A percentile compares a stretch with the other conserved stretches of the same genome.
These are phyloP conservation scores for Corapipo altera DNA, from an alignment of 2,113 vertebrate species.

Conservation along the genomic window DNA sequence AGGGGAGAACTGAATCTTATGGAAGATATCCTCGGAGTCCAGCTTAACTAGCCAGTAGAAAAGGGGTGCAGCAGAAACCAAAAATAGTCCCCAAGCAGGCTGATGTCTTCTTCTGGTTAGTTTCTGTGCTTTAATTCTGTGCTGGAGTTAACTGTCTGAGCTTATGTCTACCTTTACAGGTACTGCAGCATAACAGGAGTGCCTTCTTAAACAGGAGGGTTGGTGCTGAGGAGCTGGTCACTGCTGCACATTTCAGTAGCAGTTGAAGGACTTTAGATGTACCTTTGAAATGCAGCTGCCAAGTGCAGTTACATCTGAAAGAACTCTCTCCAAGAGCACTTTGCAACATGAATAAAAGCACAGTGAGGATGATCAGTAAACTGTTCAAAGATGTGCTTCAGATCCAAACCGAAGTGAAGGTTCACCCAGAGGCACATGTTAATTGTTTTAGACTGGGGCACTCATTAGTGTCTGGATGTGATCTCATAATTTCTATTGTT, in stretches of 20 bases:
- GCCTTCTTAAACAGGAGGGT: neutral
- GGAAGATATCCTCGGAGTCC: neutral
- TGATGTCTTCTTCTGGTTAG: neutral
- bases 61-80: fast-evolving
- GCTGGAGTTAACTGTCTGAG: neutral
- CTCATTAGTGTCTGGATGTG: neutral
- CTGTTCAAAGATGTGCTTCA: neutral
- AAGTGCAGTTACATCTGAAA: neutral
- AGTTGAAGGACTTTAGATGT: neutral
- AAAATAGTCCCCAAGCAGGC: neutral
- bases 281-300: neutral
- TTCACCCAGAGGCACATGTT: neutral
- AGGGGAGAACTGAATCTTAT: neutral
- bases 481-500: neutral
- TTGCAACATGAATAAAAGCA: neutral
- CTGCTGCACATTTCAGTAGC: neutral
- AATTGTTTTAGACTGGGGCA: neutral
- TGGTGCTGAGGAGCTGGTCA: neutral
- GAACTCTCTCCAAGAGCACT: neutral
- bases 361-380: neutral
- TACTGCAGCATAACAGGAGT: neutral
- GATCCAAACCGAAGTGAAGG: neutral
- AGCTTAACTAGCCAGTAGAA: neutral
- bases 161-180: neutral
- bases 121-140: neutral